These are phyloP conservation scores for Callipepla californica DNA, from an alignment of 2,113 vertebrate species.

Conservation along the genomic window DNA sequence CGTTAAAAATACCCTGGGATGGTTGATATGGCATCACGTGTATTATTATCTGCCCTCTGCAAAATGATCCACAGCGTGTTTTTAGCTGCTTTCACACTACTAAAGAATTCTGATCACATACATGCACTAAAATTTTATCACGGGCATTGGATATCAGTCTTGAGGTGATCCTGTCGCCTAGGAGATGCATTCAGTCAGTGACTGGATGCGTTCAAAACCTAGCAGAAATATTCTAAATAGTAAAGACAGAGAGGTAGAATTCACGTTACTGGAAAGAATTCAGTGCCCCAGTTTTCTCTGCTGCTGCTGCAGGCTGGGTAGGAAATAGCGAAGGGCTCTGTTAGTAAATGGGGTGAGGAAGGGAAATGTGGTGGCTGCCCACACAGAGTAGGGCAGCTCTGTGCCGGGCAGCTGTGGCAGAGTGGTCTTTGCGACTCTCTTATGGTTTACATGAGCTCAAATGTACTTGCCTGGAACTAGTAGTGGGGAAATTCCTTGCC, in stretches of 20 bases:
- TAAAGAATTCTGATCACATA: not conserved
- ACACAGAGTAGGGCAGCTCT: not conserved
- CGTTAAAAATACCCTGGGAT: not conserved
- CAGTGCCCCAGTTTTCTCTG: not conserved
- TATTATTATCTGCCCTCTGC: fast-evolving
- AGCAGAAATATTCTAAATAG: not conserved
- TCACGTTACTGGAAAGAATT: not conserved
- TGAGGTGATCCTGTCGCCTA: not conserved
- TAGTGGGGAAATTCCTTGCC: not conserved
- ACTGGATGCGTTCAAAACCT: not conserved
- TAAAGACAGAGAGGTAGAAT: not conserved
- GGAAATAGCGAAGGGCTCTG: not conserved
- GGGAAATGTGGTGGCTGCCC: not conserved
- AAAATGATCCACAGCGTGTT: not conserved
- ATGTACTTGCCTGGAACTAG: not conserved
- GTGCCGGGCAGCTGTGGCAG: not conserved
- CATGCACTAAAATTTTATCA: not conserved
- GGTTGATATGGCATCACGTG: not conserved
- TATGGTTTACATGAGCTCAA: not conserved
- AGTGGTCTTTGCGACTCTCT: not conserved
- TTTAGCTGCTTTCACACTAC: fast-evolving
- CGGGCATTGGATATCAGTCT: not conserved
- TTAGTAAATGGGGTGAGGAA: not conserved
- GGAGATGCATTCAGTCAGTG: not conserved
- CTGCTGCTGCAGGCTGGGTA: not conserved